Evolutionary conservation across 2,113 vertebrate species (phyloP), one percentile per base, ranked within the genome.

Genomic region (Zosterops japonicus): DNA sequence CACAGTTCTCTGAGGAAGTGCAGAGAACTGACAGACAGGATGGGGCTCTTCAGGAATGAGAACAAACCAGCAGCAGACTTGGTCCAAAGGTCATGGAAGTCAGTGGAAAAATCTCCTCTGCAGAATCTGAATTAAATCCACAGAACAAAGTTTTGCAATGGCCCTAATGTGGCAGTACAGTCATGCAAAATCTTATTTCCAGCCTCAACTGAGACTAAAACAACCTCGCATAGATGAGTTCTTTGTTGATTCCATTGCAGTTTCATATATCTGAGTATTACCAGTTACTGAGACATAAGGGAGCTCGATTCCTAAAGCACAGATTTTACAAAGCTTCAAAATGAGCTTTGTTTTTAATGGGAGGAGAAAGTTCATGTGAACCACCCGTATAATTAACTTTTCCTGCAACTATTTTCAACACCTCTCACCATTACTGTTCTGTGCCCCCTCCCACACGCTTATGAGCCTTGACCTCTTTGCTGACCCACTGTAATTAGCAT

Each of bases 261-360:
- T 78, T 95, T 68, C 20, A 65, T 16, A 50, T 84, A 91, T 83
- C 75, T 82, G 39, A 49, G 52, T 44, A 46, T 60, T 81, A 82
- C 74, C 46, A 52, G 49, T 78, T 92, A 79, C 6, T 72, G 78
- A 94, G 81, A 87, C 78, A 60, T 23, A 69, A 89, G 49, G 52
- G 41, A 92, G 12, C 68, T 61, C 76, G 77, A 92, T 88, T 95
- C 57, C 49, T 78, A 35, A 88, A 89, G 74, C 68, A 69, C 55
- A 70, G 55, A 82, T 87, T 92, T 68, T 86, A 69, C 10, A 71
- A 71, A 61, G 24, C 61, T 92, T 69, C 90, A 95, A 91, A 94
- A 94, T 72, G 14, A 92, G 64, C 63, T 87, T 75, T 49, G 31
- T 56, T 85, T 85, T 69, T 78, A 92, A 46, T 12, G 35, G 44